Percentiles rank a stretch among this genome's conserved stretches.
Conservation (phyloP, 2,113 vertebrate genomes). For the Mustela nigripes region DNA sequence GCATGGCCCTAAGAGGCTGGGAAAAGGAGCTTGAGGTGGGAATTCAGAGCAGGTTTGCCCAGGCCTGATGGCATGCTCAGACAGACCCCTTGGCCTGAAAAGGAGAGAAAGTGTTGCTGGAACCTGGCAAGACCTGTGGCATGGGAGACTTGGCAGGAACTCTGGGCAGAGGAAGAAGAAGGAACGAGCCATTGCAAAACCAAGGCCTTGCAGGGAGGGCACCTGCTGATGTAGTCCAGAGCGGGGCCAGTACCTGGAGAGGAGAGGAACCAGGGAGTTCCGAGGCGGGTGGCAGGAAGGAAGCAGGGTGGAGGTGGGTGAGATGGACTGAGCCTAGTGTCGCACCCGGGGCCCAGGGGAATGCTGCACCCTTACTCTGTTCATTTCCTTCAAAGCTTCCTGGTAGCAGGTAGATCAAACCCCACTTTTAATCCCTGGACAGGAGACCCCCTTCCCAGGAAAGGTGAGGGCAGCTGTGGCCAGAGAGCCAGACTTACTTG, state of each 20-base stretch:
- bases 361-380: not conserved
- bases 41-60: not conserved
- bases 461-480: not conserved
- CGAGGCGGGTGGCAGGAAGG: too few species aligned
- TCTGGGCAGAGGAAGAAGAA: not conserved
- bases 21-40: not conserved
- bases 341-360: fast-evolving
- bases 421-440: not conserved
- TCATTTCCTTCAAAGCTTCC: not conserved
- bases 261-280: not conserved
- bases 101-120: not conserved
- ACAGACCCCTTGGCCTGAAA: not conserved
- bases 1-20: not conserved
- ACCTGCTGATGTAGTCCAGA: not conserved
- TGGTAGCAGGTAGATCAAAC: not conserved
- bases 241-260: not conserved
- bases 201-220: not conserved
- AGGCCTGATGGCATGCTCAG: not conserved
- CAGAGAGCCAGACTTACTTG: not conserved
- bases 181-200: not conserved
- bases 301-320: not conserved
- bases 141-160: not conserved
- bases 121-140: not conserved
- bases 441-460: not conserved
- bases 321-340: not conserved